Base-by-base conservation (phyloP, 2,888 invertebrate species). In the Zonitis immaculata region DNA sequence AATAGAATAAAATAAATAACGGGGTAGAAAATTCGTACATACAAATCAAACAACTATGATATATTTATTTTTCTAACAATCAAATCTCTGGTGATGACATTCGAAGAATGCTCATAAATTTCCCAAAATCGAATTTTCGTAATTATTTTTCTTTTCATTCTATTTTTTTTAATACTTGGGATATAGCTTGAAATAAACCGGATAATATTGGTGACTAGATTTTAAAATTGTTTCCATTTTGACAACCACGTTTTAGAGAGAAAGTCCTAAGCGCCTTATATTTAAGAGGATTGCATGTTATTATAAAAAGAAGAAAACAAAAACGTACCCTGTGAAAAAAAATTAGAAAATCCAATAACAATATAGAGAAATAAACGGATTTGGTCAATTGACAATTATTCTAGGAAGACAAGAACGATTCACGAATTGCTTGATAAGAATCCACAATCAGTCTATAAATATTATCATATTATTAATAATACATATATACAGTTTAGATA, bases 241-340 rank as follows among this genome's bases (percentile, higher is more conserved):
- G n/a, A 39, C 11, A 11, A 30, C n/a, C 1, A 1, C 5, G 14
- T 32, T 20, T 20, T 9, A n/a, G 5, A 39, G 11, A 20, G 20
- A 39, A 39, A 20, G 8, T 39, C n/a, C 5, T 51, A 51, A 51
- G 45, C 45, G 16, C 42, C 42, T 51, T 51, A 51, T 12, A 14
- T 46, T 27, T 42, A 51, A 51, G 39, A 45, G 45, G 51, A 45
- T 51, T 51, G 3, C 12, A 8, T 16, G 18, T 28, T 46, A 42
- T 46, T 51, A 46, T 42, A 42, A 28, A 39, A 6, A 25, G 27
- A 39, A 46, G 1, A 12, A 46, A 46, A 46, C 25, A 39, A 20
- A 26, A 44, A 44, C 35, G 39, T 18, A 12, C 8, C 8, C n/a
- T n/a, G n/a, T n/a, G n/a, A n/a, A n/a, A n/a, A n/a, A n/a, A n/a